These are phyloP conservation scores for Philantomba maxwellii DNA, from an alignment of 2,113 vertebrate species.

Conservation along the genomic window DNA sequence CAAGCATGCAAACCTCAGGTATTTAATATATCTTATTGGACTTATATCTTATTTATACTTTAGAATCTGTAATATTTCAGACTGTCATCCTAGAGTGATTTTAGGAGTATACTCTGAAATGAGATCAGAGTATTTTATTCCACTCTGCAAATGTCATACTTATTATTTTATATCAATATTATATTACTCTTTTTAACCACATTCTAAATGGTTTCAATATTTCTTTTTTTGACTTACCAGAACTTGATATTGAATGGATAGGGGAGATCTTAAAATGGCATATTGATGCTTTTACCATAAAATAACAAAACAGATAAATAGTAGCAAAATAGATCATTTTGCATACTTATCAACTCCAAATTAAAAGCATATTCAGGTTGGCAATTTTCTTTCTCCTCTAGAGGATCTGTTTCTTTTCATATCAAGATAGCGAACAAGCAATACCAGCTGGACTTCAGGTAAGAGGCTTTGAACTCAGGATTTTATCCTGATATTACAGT, in stretches of 20 bases:
- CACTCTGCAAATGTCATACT: neutral
- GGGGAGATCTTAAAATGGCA: neutral
- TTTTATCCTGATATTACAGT: neutral
- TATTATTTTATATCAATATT: neutral
- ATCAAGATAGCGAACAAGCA: neutral
- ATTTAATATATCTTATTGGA: neutral
- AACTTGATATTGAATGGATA: neutral
- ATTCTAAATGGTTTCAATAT: neutral
- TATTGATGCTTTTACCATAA: neutral
- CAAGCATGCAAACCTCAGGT: neutral
- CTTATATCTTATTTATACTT: neutral
- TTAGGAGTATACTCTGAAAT: neutral
- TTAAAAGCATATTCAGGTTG: neutral
- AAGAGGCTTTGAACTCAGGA: neutral
- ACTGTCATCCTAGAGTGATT: neutral
- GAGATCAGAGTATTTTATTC: neutral
- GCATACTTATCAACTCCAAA: neutral
- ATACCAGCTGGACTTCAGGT: neutral
- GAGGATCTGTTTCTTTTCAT: neutral
- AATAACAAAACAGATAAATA: neutral
- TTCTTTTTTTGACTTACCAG: neutral
- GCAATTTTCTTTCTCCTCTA: neutral
- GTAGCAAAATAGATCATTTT: neutral
- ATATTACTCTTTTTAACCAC: neutral
- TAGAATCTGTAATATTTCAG: neutral